Evolutionary conservation across 1,140 invertebrate genomes (phyloP).

Genomic region (Dendroctonus ponderosae): DNA sequence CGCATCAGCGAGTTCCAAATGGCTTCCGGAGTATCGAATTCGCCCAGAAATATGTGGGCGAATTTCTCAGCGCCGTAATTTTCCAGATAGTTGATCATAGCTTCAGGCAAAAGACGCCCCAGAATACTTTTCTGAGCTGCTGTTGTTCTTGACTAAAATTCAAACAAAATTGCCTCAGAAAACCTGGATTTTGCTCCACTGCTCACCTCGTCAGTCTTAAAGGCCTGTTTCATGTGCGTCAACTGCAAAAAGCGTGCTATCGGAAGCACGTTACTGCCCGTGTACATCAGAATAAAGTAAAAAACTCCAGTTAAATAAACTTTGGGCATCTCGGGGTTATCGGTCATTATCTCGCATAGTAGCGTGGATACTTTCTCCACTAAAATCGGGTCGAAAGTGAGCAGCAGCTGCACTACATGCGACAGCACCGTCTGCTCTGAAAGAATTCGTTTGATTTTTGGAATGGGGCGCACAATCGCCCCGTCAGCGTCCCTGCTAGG

Average conservation of each 20-base stretch:
- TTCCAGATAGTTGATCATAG: conserved; percentile 98
- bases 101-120: conserved; percentile 93
- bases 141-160: conserved; percentile 52
- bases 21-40: conserved; percentile 99
- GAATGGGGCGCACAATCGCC: conserved; percentile 92
- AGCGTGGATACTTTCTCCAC: conserved; percentile 89
- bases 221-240: conserved; percentile 94
- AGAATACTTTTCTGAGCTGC: conserved; percentile 84
- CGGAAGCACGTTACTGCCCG: conserved; percentile 95
- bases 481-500: conserved; percentile 87
- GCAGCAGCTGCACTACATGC: conserved; percentile 92
- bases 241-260: conserved; percentile 92
- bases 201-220: conserved; percentile 83
- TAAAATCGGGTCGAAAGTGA: conserved; percentile 96
- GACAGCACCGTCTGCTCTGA: conserved; percentile 87
- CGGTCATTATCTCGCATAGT: conserved; percentile 85
- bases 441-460: conserved; percentile 84
- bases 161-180: background rate
- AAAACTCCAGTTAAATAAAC: conserved; percentile 95
- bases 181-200: background rate
- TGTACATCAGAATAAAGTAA: conserved; percentile 99
- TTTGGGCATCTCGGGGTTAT: conserved; percentile 93
- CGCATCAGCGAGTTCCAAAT: conserved; percentile 92
- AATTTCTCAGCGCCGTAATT: conserved; percentile 98
- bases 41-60: conserved; percentile 97